Base-by-base conservation (phyloP, 2,113 vertebrate species). In the Megaptera novaeangliae region DNA sequence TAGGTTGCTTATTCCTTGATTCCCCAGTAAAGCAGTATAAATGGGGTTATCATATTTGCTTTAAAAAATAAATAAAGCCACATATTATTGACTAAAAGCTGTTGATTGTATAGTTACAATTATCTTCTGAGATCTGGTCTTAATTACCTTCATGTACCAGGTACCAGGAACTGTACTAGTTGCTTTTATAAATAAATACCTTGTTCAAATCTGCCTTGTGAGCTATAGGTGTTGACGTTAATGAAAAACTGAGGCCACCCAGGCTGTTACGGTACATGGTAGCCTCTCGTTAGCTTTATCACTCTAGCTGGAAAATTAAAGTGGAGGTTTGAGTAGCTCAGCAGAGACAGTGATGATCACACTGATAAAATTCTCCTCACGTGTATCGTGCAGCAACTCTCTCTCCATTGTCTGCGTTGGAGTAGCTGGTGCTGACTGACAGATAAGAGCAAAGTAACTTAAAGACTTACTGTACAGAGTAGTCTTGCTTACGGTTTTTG, bases 211-310 rank as follows among this genome's bases (percentile, higher is more conserved):
- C 34, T 83, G 12, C 13, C 66, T 49, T 15, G 1, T 57, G 61
- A 89, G 23, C 59, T 44, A 0, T 39, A 36, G 49, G 14, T 68
- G 5, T 11, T 82, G 66, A 39, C n/a, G 17, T 34, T 36, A 13
- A 1, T 17, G 88, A 90, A 39, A 21, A 44, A 18, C 14, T 10
- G 39, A 29, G 12, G 75, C 68, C 13, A 1, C 13, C 34, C 41
- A 7, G 57, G 46, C 21, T 0, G 1, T 3, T 3, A 21, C 0
- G 57, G 39, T 13, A 2, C 27, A 3, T 31, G 6, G 2, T 0
- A 52, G 14, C 18, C 8, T 71, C 74, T 71, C 2, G 2, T 66
- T 27, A 13, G 8, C 27, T 0, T 8, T 87, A 7, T 46, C 15
- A 29, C 11, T 27, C 5, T 5, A 41, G 63, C 41, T 17, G 31